phyloP scores from a whole-genome alignment of 2,888 invertebrate species.

The Therioaphis trifolii region DNA sequence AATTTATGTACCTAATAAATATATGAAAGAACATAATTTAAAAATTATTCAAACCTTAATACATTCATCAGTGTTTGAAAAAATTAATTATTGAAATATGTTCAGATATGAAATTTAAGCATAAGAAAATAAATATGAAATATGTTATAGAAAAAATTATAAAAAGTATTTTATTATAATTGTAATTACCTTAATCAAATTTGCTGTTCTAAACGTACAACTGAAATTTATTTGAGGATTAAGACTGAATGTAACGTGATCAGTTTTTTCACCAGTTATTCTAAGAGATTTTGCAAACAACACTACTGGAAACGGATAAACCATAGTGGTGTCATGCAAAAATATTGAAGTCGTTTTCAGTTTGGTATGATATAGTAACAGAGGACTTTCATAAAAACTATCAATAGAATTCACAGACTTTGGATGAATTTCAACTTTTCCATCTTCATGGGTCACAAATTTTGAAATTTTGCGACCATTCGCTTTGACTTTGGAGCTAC shows the following conservation, averaged over 20 bases:
- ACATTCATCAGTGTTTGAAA: too few relatives aligned
- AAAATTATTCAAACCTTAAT: too few relatives aligned
- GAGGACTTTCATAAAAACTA: constrained; percentile 73
- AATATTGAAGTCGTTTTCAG: constrained; percentile 74
- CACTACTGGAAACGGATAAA: constrained; percentile 83
- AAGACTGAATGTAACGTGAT: constrained; percentile 69
- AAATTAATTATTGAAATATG: too few relatives aligned
- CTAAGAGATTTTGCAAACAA: constrained; percentile 83
- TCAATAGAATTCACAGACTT: constrained; percentile 78
- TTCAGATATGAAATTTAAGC: too few relatives aligned
- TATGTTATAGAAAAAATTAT: background rate
- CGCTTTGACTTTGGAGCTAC: constrained; percentile 56
- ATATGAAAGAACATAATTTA: too few relatives aligned
- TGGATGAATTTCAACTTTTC: constrained; percentile 78
- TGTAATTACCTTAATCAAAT: constrained; percentile 70
- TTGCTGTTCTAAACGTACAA: constrained; percentile 68
- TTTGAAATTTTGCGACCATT: constrained; percentile 40
- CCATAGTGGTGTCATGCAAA: constrained; percentile 84
- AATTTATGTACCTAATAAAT: too few relatives aligned
- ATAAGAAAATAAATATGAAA: background rate
- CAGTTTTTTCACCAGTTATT: constrained; percentile 68
- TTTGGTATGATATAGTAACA: constrained; percentile 83
- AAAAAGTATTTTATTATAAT: background rate
- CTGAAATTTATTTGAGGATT: constrained; percentile 70
- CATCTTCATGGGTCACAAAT: constrained; percentile 74